Evolutionary conservation across 2,113 vertebrate species (phyloP).

Genomic region (Cygnus buccinator): DNA sequence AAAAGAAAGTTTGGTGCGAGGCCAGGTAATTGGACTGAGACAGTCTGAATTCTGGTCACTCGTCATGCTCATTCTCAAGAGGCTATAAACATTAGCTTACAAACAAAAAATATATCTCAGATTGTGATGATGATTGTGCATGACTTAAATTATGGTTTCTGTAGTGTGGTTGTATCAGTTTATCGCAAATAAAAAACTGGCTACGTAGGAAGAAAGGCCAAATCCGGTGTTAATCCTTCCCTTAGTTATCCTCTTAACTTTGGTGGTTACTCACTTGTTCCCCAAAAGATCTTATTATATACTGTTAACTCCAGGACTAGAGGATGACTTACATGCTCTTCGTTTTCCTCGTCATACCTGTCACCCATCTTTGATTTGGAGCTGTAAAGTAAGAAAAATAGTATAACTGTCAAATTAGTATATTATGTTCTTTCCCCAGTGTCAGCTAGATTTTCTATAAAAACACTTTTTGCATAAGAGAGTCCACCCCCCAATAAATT

Average conservation of each 20-base stretch:
- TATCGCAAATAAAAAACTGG: not conserved
- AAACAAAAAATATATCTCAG: not conserved
- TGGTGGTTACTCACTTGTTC: not conserved
- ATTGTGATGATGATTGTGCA: not conserved
- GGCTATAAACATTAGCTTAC: not conserved
- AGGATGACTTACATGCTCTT: not conserved
- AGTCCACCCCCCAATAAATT: not conserved
- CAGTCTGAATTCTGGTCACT: not conserved
- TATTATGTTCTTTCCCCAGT: not conserved
- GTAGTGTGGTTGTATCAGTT: not conserved
- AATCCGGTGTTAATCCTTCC: not conserved
- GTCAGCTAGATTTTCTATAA: not conserved
- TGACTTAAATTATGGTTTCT: not conserved
- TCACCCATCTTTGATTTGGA: not conserved
- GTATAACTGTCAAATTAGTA: not conserved
- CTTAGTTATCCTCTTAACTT: not conserved
- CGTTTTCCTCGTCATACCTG: not conserved
- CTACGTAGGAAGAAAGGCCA: not conserved
- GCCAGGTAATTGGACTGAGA: not conserved
- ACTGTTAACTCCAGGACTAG: not conserved
- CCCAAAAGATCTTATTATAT: not conserved
- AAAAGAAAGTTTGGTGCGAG: not conserved
- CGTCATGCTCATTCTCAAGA: not conserved
- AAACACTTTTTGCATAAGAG: not conserved
- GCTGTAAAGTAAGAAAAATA: not conserved